A percentile compares a stretch with the other conserved stretches of the same genome.
phyloP scores from a whole-genome alignment of 2,888 invertebrate genomes.

The Argyresthia goedartella region DNA sequence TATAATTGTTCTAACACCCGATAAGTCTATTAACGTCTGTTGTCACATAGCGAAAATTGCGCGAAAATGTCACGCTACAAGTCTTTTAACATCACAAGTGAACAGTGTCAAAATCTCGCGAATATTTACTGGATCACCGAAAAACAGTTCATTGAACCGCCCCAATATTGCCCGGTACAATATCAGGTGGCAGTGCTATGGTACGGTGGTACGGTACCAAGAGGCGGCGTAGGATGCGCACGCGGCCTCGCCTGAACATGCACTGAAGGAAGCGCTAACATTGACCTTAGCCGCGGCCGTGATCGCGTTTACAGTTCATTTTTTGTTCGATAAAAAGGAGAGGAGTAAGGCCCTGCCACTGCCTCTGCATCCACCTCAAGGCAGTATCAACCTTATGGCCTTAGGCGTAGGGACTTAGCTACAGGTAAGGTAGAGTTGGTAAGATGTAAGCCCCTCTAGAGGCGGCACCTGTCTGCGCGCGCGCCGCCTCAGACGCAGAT shows the following conservation, averaged over 20 bases:
- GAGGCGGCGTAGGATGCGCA: constrained; percentile 53
- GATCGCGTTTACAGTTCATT: constrained; percentile 72
- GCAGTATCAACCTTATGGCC: constrained; percentile 16
- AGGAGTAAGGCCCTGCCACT: constrained; percentile 63
- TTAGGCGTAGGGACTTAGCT: constrained; percentile 9
- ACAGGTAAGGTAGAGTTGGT: constrained; percentile 42
- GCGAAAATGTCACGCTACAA: constrained; percentile 11
- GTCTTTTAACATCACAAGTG: too few species aligned
- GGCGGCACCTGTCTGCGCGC: constrained; percentile 61
- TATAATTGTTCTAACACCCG: not conserved
- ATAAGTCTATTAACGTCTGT: not conserved
- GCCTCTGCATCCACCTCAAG: not conserved
- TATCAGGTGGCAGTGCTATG: constrained; percentile 13
- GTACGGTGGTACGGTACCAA: constrained; percentile 26
- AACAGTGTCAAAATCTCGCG: not conserved
- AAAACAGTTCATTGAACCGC: constrained; percentile 33
- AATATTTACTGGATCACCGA: constrained; percentile 13
- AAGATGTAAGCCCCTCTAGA: constrained; percentile 61
- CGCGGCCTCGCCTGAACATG: constrained; percentile 64
- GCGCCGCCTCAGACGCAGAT: constrained; percentile 52
- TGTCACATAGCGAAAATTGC: constrained; percentile 11
- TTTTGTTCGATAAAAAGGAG: constrained; percentile 72
- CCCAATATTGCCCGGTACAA: constrained; percentile 6
- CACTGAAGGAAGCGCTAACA: constrained; percentile 72
- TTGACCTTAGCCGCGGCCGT: constrained; percentile 71